Base-by-base conservation (phyloP, 2,888 invertebrate genomes). In the Leptarthrus brevirostris region DNA sequence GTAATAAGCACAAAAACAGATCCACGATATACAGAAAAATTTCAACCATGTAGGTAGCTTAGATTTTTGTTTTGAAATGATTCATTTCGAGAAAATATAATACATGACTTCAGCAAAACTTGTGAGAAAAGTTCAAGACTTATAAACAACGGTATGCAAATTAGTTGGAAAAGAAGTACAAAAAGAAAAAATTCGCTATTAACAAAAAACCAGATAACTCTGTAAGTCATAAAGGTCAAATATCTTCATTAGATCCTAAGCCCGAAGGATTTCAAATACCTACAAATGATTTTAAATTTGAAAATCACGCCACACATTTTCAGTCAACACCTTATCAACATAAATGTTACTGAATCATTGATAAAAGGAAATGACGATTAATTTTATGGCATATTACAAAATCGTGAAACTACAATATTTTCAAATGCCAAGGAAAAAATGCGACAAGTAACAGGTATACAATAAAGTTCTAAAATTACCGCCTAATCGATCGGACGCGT, bases 351-450 rank as follows among this genome's bases (percentile, higher is more conserved):
- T 16, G 36, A 40, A 12, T 18, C 24, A 18, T 36, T 40, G 3
- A 22, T n/a, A 56, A 81, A 80, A 8, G 75, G 79, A 14, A 83
- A 85, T 70, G 82, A n/a, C n/a, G n/a, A 83, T 71, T 82, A 83
- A 49, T 84, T 85, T 47, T 84, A 85, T 76, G 79, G 84, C 52
- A 81, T 85, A 78, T 78, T 85, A 4, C 82, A 82, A 58, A 81
- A 81, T 54, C 79, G 84, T 40, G 81, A 82, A 3, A 81, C 80
- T 73, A 79, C 82, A 2, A 80, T 81, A 61, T 77, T 82, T 2
- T 83, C 83, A 72, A 78, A 81, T 6, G 82, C 83, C n/a, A 82
- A 83, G 66, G 64, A 82, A 1, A 85, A 84, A 77, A 84, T 85
- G 80, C 80, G 83, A 61, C 83, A 83, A 71, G 84, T 84, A 0